Evolutionary conservation across 1,140 invertebrate genomes (phyloP), one percentile per base, ranked within the genome.

Genomic region (Atta texana): DNA sequence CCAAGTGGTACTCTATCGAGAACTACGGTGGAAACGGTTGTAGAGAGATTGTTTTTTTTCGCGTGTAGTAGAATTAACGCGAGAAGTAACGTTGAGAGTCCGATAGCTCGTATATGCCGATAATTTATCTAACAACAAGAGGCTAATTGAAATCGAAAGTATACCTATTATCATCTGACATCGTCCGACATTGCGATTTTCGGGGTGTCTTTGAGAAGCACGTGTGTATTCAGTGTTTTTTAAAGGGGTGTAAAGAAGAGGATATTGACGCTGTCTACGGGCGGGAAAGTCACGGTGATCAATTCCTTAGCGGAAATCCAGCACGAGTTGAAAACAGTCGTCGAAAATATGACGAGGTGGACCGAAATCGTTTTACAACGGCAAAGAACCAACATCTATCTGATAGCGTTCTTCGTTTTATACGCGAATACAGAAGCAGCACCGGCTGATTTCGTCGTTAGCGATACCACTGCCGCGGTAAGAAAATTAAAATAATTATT

Each of bases 381-480:
- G 34, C 34, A 24, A 82, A 74, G 68, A 39, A n/a, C 3, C 68
- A 51, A 59, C 24, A 24, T 39, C 39, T 59, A 53, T 39, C 31
- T 75, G 18, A 86, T 68, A 12, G 49, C 55, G 8, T 12, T 91
- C 4, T 39, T 87, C 3, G 68, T 63, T 34, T 57, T 86, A 28
- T 87, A 78, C 78, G 44, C 78, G 34, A 77, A 89, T 53, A 69
- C 68, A 21, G 81, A 85, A 66, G 77, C 90, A 12, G 75, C 57
- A 16, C 87, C 86, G 4, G 18, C 31, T 16, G 0, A 69, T 14
- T 1, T 74, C 39, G 51, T 44, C 12, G 63, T 89, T 31, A 85
- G 86, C 53, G 90, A 91, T 8, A 86, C 51, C 85, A 72, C 39
- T 66, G 90, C 88, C 18, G 88, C 88, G 89, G 90, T 91, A 81